Conservation (phyloP, 2,888 invertebrate genomes). For the Hipparchia sbordonii region DNA sequence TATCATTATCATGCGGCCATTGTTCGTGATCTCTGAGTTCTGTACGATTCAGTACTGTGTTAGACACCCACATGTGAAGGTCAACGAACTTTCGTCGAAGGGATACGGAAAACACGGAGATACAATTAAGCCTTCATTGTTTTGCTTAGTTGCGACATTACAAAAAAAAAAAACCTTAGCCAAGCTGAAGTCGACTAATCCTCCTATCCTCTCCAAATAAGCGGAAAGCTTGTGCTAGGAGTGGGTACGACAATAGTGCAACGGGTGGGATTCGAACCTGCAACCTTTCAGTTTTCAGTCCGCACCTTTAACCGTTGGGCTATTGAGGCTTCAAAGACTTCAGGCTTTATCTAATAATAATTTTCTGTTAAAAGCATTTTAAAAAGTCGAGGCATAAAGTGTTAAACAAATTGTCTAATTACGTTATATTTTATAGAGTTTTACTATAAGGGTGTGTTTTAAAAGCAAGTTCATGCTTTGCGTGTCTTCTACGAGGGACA, state of each 20-base stretch:
- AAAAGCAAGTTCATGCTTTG: conserved; percentile 12
- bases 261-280: too few relatives aligned
- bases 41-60: conserved; percentile 42
- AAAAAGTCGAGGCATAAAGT: conserved; percentile 56
- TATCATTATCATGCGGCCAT: conserved; percentile 49
- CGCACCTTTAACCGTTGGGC: too few relatives aligned
- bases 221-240: too few relatives aligned
- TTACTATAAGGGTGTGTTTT: neutral
- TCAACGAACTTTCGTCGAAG: conserved; percentile 59
- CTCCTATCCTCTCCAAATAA: too few relatives aligned
- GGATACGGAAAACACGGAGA: conserved; percentile 59
- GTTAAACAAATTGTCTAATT: conserved; percentile 52
- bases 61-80: conserved; percentile 53
- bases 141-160: conserved; percentile 69
- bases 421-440: neutral
- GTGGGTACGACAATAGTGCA: too few relatives aligned
- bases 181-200: too few relatives aligned
- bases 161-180: conserved; percentile 25
- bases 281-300: too few relatives aligned
- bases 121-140: conserved; percentile 77
- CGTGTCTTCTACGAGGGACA: conserved; percentile 2
- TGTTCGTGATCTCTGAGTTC: conserved; percentile 51
- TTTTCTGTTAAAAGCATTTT: conserved; percentile 54
- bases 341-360: conserved; percentile 60
- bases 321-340: too few relatives aligned